Conservation (phyloP, 2,888 invertebrate genomes). For the Nemapogon koenigi region DNA sequence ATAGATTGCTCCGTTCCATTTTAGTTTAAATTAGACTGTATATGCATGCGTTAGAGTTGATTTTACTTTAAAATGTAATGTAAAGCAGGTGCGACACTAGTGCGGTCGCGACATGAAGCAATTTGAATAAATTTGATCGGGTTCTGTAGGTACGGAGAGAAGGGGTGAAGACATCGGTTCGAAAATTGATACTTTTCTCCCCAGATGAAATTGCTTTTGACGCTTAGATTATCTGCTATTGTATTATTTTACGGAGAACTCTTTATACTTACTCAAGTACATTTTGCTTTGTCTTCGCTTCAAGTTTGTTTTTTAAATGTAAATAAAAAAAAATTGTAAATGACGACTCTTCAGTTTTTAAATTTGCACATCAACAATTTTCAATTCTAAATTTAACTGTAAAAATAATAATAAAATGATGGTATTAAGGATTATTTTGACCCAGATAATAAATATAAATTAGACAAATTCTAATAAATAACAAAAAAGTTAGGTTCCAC, state of each 20-base stretch:
- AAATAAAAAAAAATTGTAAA: too few species aligned
- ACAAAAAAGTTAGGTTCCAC: conserved; percentile 66
- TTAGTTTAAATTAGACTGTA: background rate
- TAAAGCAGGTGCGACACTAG: conserved; percentile 43
- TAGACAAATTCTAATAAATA: too few species aligned
- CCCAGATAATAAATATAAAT: too few species aligned
- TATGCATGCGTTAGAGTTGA: background rate
- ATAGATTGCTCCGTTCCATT: conserved; percentile 33
- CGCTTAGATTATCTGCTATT: conserved; percentile 10
- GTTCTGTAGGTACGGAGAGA: conserved; percentile 21
- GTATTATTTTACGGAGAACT: conserved; percentile 10
- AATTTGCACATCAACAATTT: too few species aligned
- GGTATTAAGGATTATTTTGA: too few species aligned
- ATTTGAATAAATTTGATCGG: conserved; percentile 63
- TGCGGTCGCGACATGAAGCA: conserved; percentile 46
- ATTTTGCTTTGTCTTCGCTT: too few species aligned
- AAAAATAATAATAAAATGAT: too few species aligned
- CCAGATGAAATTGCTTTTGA: conserved; percentile 15
- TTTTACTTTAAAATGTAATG: conserved; percentile 1
- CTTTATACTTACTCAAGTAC: too few species aligned
- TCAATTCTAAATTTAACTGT: too few species aligned
- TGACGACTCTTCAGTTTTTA: too few species aligned
- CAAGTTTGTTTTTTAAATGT: too few species aligned
- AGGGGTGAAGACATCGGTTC: conserved; percentile 32
- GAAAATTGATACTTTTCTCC: conserved; percentile 44